Evolutionary conservation across 2,113 vertebrate genomes (phyloP), one percentile per base, ranked within the genome.

Genomic region (Hydropotes inermis): DNA sequence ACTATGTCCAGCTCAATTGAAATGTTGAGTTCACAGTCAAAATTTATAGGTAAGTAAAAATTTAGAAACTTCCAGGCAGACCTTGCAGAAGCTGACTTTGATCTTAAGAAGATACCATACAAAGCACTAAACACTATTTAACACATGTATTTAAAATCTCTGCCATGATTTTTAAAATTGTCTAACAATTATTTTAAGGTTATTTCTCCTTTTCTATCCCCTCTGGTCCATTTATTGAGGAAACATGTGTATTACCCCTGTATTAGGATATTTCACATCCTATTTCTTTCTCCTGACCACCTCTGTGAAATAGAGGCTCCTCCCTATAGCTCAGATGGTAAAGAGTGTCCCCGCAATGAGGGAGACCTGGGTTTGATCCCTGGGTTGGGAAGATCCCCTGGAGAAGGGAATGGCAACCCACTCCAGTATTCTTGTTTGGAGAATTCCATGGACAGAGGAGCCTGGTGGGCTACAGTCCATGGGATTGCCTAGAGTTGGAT

Each of bases 21-120:
- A 97, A 93, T 86, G 95, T 97, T 89, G 36, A 98, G 64, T 64
- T 82, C 60, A 78, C 91, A 87, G 97, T 97, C 94, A 98, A 96
- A 97, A 96, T 95, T 97, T 98, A 95, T 93, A 93, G 70, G 16
- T 96, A 98, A 98, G 95, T 91, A 97, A 94, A 95, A 94, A 39
- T 83, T 74, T 97, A 93, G 96, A 95, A 67, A 17, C 74, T 85
- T 93, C 64, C 96, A 93, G 94, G 93, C 89, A 98, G 47, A 81
- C 15, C 50, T 94, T 64, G 36, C 47, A 54, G 61, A n/a, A 36
- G 9, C 7, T 54, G 47, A 36, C 79, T 74, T 52, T 60, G 45
- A 33, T 52, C 43, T 67, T 58, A 82, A 28, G 39, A 19, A 52
- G 43, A 28, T 5, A 2, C 7, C 15, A 6, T 83, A 28, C 12